These are phyloP conservation scores for Drosophila mayri DNA, from an alignment of 1,140 invertebrate genomes.

Conservation along the genomic window DNA sequence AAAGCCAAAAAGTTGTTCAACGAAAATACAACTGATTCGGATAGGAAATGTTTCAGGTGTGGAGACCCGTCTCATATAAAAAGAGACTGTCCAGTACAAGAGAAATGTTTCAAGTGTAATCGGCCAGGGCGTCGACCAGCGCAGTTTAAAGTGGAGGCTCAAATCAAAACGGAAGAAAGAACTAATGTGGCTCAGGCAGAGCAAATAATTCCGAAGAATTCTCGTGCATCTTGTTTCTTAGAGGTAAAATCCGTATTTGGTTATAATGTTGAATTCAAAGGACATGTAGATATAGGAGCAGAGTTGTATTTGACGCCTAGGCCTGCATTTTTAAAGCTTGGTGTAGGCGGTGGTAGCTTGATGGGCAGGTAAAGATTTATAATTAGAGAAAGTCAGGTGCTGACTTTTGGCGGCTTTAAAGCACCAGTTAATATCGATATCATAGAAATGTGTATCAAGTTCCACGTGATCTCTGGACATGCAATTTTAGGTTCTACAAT, in stretches of 20 bases:
- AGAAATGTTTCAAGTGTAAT: too few species aligned
- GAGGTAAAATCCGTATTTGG: not conserved
- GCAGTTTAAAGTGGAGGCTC: not conserved
- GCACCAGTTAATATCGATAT: too few species aligned
- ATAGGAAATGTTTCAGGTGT: too few species aligned
- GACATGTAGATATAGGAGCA: constrained; percentile 9
- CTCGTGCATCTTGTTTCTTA: not conserved
- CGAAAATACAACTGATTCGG: too few species aligned
- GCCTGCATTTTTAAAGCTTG: constrained; percentile 3
- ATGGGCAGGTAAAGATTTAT: constrained; percentile 7
- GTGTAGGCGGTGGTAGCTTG: not conserved
- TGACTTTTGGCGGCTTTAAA: too few species aligned
- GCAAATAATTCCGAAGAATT: constrained; percentile 16
- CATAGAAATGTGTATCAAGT: too few species aligned
- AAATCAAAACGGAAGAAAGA: not conserved
- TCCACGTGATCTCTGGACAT: too few species aligned
- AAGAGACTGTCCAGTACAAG: too few species aligned
- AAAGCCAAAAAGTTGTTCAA: too few species aligned
- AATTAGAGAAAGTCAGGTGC: constrained; percentile 16
- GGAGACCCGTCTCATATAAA: too few species aligned
- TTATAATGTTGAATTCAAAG: not conserved
- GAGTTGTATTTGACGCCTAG: constrained; percentile 7
- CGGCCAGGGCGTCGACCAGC: too few species aligned
- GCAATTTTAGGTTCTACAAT: constrained; percentile 26
- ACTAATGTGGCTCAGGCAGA: not conserved